Evolutionary conservation across 2,888 invertebrate species (phyloP).

Genomic region (Acleris literana): DNA sequence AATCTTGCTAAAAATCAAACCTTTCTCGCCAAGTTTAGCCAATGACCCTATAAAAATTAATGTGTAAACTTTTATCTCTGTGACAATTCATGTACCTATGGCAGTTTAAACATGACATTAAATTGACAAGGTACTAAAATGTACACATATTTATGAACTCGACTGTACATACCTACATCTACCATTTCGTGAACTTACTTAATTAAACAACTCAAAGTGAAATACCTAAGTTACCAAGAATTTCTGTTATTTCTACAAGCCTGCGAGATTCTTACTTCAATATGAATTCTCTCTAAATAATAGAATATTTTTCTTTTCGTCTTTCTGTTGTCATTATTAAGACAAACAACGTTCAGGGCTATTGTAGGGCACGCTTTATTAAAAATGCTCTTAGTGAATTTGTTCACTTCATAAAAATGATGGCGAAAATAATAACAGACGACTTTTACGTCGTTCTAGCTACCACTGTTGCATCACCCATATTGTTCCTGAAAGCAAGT

Average conservation of each 20-base stretch:
- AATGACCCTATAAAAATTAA: too few relatives aligned
- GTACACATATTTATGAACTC: too few relatives aligned
- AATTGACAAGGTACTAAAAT: too few relatives aligned
- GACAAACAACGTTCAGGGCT: not conserved
- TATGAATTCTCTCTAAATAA: not conserved
- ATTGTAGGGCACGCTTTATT: not conserved
- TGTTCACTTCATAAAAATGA: not conserved
- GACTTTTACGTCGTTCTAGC: not conserved
- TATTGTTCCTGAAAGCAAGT: too few relatives aligned
- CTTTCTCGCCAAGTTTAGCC: too few relatives aligned
- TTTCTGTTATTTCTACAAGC: not conserved
- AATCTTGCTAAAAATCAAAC: too few relatives aligned
- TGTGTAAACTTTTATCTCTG: too few relatives aligned
- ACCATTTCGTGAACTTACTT: not conserved
- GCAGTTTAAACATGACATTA: too few relatives aligned
- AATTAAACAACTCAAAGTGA: not conserved
- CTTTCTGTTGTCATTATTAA: not conserved
- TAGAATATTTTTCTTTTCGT: slow-evolving; percentile 2
- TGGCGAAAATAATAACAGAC: not conserved
- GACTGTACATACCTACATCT: too few relatives aligned
- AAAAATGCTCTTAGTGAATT: slow-evolving; percentile 2
- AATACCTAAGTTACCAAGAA: not conserved
- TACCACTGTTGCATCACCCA: too few relatives aligned
- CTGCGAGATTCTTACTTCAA: not conserved
- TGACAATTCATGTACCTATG: too few relatives aligned